These are phyloP conservation scores for Chionodraco myersi DNA, from an alignment of 2,113 vertebrate genomes.

Conservation along the genomic window DNA sequence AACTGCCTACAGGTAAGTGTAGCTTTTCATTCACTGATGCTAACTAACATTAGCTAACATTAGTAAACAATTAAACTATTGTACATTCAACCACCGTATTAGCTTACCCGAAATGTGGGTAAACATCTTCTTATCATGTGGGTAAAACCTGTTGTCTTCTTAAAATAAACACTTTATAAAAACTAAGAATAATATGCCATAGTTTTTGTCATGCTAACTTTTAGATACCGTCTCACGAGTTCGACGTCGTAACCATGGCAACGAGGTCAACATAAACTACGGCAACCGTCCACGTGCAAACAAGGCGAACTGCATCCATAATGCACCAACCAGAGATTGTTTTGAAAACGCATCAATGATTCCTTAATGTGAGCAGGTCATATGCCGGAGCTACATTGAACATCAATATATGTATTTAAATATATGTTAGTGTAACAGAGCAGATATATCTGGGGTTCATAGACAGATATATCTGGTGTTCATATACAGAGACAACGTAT, in stretches of 20 bases:
- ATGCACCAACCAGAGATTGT: no score
- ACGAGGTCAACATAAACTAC: slow-evolving; percentile 62
- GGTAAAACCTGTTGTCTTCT: background rate
- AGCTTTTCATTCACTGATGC: background rate
- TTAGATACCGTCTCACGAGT: background rate
- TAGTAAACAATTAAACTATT: background rate
- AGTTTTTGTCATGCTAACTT: background rate
- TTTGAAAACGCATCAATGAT: background rate
- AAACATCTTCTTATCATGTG: background rate
- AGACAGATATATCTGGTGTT: background rate
- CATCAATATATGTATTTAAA: background rate
- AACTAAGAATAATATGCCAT: background rate
- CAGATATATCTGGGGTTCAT: slow-evolving; percentile 8
- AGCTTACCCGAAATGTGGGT: background rate
- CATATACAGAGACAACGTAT: slow-evolving; percentile 41
- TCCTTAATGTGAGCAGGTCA: background rate
- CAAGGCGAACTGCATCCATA: background rate
- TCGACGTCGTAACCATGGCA: slow-evolving; percentile 51
- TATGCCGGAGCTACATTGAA: background rate
- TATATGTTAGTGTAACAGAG: background rate
- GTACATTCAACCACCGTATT: background rate
- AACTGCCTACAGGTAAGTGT: no score
- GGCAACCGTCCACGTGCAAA: slow-evolving; percentile 40
- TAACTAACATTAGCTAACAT: background rate
- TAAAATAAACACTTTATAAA: background rate